A percentile compares a stretch with the other conserved stretches of the same genome.
Conservation (phyloP, 2,797 vertebrate genomes). For the Bradypus variegatus region DNA sequence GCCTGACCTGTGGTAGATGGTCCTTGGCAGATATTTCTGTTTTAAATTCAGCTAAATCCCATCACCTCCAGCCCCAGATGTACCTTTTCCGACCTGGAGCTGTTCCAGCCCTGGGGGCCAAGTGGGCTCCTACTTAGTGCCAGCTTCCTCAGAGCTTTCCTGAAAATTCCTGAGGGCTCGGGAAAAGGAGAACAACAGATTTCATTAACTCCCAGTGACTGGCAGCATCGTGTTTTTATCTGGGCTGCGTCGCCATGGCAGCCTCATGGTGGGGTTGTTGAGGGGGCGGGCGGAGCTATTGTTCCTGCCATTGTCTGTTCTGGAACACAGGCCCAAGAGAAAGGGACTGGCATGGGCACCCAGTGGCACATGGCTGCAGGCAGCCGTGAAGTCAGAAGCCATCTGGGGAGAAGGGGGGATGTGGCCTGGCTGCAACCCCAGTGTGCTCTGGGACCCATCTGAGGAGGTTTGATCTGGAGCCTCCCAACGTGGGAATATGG, state of each 20-base stretch:
- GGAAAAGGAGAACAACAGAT: conserved; percentile 62
- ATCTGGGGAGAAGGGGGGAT: conserved; percentile 31
- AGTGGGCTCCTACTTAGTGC: conserved; percentile 29
- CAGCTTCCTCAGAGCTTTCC: conserved; percentile 45
- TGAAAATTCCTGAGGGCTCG: conserved; percentile 55
- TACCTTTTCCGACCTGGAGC: conserved; percentile 33
- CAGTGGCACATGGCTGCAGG: conserved; percentile 52
- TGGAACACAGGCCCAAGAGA: conserved; percentile 44
- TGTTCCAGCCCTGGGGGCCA: neutral
- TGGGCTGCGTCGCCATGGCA: conserved; percentile 64
- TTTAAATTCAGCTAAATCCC: conserved; percentile 6
- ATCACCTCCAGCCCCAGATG: conserved; percentile 15
- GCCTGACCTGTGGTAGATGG: neutral
- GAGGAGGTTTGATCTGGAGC: neutral
- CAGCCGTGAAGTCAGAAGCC: conserved; percentile 42
- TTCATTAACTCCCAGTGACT: conserved; percentile 69
- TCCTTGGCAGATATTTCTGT: neutral
- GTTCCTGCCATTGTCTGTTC: conserved; percentile 66
- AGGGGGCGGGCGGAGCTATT: conserved; percentile 63
- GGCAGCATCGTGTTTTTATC: conserved; percentile 67
- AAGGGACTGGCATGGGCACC: conserved; percentile 46
- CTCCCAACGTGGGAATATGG: neutral
- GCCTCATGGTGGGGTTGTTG: conserved; percentile 57
- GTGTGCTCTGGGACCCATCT: neutral
- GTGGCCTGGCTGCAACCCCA: neutral